phyloP scores from a whole-genome alignment of 2,797 vertebrate species.

The Avahi laniger region DNA sequence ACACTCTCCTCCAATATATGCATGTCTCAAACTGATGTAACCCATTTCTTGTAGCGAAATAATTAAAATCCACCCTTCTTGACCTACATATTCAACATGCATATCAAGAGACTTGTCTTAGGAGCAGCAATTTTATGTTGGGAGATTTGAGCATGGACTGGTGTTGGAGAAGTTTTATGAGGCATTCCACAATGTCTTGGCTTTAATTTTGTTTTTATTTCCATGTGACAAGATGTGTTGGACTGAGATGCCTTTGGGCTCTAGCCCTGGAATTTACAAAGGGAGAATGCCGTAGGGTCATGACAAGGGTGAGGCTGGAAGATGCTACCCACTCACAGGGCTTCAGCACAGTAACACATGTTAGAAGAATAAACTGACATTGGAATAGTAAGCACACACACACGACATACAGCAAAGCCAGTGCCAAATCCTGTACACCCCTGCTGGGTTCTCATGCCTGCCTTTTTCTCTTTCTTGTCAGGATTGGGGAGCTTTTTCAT shows the following conservation, averaged over 20 bases:
- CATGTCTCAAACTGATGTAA: background rate
- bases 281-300: background rate
- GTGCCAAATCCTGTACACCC: background rate
- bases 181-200: background rate
- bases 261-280: background rate
- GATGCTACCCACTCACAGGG: background rate
- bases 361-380: background rate
- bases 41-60: background rate
- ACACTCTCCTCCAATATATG: background rate
- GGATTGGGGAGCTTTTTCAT: background rate
- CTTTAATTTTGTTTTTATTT: slow-evolving; percentile 53
- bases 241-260: background rate
- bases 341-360: background rate
- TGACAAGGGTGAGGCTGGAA: background rate
- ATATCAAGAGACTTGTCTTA: background rate
- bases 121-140: background rate
- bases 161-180: background rate
- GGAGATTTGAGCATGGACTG: background rate
- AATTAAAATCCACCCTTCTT: background rate
- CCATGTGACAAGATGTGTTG: slow-evolving; percentile 6
- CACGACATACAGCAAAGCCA: background rate
- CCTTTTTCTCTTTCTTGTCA: background rate
- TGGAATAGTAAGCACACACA: background rate
- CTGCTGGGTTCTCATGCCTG: background rate
- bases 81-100: background rate